phyloP scores from a whole-genome alignment of 2,888 invertebrate genomes.

The Aporophyla lueneburgensis region DNA sequence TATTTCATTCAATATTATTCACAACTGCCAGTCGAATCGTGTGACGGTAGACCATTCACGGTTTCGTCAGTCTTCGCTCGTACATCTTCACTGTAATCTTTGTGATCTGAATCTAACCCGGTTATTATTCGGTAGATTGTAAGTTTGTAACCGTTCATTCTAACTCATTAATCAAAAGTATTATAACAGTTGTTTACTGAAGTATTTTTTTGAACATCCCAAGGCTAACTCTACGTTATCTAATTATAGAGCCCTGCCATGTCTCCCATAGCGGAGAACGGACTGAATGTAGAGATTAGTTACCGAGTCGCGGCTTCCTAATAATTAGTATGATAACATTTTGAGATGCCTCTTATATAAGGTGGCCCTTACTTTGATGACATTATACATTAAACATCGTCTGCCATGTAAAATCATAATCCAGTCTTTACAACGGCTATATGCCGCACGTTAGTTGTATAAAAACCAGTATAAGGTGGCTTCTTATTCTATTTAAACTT shows the following conservation, averaged over 20 bases:
- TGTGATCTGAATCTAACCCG: neutral
- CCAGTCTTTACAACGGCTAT: neutral
- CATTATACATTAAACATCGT: neutral
- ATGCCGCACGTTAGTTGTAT: neutral
- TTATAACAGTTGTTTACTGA: neutral
- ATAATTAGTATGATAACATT: too few relatives aligned
- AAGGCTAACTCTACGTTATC: neutral
- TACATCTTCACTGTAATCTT: neutral
- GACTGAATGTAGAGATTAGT: neutral
- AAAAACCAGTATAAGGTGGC: neutral
- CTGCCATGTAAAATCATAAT: neutral
- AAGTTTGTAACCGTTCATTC: neutral
- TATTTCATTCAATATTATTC: neutral
- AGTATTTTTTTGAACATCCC: neutral
- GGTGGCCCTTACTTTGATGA: neutral
- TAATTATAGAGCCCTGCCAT: neutral
- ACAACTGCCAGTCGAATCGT: too few relatives aligned
- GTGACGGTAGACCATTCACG: too few relatives aligned
- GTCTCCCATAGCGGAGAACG: neutral
- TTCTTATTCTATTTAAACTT: neutral
- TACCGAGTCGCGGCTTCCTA: neutral
- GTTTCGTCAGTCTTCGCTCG: neutral
- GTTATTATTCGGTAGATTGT: neutral
- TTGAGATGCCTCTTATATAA: too few relatives aligned
- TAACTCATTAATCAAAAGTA: neutral